Evolutionary conservation across 2,888 invertebrate species (phyloP), one percentile per base, ranked within the genome.

Genomic region (Acrobasis suavella): DNA sequence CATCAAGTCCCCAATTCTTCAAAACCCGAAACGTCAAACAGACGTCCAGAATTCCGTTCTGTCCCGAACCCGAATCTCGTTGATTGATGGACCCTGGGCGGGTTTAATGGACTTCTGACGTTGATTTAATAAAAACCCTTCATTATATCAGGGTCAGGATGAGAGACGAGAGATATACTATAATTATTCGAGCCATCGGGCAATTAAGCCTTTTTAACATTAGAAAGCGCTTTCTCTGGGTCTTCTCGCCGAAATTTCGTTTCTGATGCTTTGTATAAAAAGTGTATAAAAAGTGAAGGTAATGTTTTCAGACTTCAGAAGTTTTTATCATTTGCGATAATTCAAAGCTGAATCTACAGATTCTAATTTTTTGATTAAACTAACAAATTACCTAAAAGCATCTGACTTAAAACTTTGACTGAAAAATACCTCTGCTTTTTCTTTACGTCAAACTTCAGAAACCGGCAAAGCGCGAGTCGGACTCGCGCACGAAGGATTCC

Each of bases 61-160:
- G 70, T 70, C 69, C 71, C 69, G 74, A 79, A 78, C 55, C 75
- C 77, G 83, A 86, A 83, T 84, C 82, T 75, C 72, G 70, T 77
- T 91, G 91, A 91, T 91, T 87, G 91, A 91, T 91, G 72, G 76
- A 59, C 60, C 60, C 60, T 51, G 51, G 76, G 78, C 74, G 73
- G 77, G 82, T 85, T 82, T 91, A 91, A 91, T 91, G 91, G 88
- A 86, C 79, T 84, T 83, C 84, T 89, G 91, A 90, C 90, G 82
- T 90, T 91, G 91, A 92, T 92, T 92, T 89, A 91, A 92, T 92
- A 90, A 89, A 82, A 88, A 89, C 91, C 91, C 89, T 89, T 87
- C 87, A 91, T 91, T 91, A 91, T 79, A 82, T 89, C 88, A 85
- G 75, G 64, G 60, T 64, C 62, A 62, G 65, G 42, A 42, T 14